Base-by-base conservation (phyloP, 2,888 invertebrate species). In the Tinea trinotella region DNA sequence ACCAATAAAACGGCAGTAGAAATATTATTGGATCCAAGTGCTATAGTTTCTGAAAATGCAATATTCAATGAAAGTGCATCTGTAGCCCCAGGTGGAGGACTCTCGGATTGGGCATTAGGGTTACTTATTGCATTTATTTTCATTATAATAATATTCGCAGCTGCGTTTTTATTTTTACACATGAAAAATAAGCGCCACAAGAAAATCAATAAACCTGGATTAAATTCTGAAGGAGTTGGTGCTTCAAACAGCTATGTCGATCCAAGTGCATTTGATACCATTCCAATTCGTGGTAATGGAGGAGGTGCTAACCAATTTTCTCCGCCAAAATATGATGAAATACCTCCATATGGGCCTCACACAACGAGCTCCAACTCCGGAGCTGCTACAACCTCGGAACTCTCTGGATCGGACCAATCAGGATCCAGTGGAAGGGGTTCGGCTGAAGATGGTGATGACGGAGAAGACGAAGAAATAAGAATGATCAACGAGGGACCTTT, bases 371-470 rank as follows among this genome's bases (percentile, higher is more conserved):
- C 92, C 3, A 92, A 92, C 65, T 92, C 93, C 0, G 93, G 92
- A 1, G 93, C 93, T 13, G 93, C 93, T 0, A 91, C 95, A 0
- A 95, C 96, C 0, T 97, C 97, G 0, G 97, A 97, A 69, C 81
- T 97, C 5, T 97, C 96, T 0, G 97, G 96, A 1, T 97, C 97
- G 24, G 97, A 97, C 60, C 96, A 97, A 64, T 97, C 97, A 0
- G 97, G 97, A 0, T 97, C 97, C 0, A 97, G 97, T 68, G 98
- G 98, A 3, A 88, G 98, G 48, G 98, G 98, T 0, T 98, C 98
- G 0, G 98, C 97, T 1, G 98, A 98, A 77, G 97, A 97, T 62
- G 94, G 93, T 0, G 94, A 94, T 61, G 95, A 95, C 66, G 94
- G 94, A 1, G 96, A 97, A 64, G 98, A 98, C 69, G 98, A 98